Conservation (phyloP, 2,113 vertebrate species). For the Indicator indicator region DNA sequence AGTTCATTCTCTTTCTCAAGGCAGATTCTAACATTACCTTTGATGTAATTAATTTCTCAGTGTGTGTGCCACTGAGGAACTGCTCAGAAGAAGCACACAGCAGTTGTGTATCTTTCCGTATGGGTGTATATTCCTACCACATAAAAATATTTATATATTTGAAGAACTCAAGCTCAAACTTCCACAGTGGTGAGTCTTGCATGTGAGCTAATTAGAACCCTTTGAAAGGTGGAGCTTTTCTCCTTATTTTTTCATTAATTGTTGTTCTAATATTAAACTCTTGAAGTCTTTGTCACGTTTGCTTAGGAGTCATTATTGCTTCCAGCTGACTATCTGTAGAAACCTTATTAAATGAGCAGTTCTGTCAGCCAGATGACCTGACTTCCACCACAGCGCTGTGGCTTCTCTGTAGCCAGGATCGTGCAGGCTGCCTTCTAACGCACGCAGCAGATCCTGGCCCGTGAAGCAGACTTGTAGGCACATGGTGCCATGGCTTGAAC, state of each 20-base stretch:
- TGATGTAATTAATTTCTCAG: constrained; percentile 73
- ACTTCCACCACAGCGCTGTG: not conserved
- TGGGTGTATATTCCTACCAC: not conserved
- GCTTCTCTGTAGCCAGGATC: not conserved
- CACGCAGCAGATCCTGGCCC: not conserved
- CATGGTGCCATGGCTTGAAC: not conserved
- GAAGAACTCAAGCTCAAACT: constrained; percentile 53
- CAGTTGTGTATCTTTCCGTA: constrained; percentile 73
- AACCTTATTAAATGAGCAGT: constrained; percentile 67
- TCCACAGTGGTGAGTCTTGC: constrained; percentile 41
- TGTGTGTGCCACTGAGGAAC: constrained; percentile 69
- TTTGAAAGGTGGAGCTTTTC: constrained; percentile 70
- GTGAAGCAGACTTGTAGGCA: not conserved
- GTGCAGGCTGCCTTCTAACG: not conserved
- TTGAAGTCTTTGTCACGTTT: constrained; percentile 70
- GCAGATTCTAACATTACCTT: constrained; percentile 66
- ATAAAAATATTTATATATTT: constrained; percentile 33
- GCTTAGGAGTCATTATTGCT: constrained; percentile 64
- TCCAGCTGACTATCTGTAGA: constrained; percentile 67
- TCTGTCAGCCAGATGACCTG: constrained; percentile 61
- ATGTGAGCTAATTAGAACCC: constrained; percentile 56
- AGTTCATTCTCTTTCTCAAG: constrained; percentile 60
- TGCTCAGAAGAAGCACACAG: constrained; percentile 71
- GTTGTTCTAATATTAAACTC: constrained; percentile 72
- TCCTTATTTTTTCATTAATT: constrained; percentile 47